Percentiles rank a stretch among this genome's conserved stretches.
Evolutionary conservation across 2,888 invertebrate species (phyloP).

Genomic region (Dasypolia templi): DNA sequence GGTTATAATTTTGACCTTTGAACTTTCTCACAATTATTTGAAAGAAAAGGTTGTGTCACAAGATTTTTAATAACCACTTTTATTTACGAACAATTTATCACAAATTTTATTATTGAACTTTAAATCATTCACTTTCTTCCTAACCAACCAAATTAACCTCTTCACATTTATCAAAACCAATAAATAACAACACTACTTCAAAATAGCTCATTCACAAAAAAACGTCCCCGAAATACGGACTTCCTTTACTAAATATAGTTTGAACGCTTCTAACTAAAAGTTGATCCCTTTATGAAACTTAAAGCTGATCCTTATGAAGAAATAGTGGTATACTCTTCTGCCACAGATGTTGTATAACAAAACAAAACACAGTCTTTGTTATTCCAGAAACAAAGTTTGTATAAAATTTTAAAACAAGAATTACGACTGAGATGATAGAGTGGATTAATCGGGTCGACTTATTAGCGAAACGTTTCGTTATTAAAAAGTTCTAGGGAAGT

Average conservation of each 20-base stretch:
- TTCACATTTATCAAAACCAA: constrained; percentile 28
- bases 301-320: constrained; percentile 54
- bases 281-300: constrained; percentile 38
- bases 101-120: neutral
- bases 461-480: constrained; percentile 39
- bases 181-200: constrained; percentile 53
- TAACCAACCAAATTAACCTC: constrained; percentile 48
- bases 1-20: constrained; percentile 33
- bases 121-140: constrained; percentile 9
- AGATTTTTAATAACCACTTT: neutral
- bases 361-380: constrained; percentile 56
- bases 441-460: constrained; percentile 47
- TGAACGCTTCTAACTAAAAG: constrained; percentile 43
- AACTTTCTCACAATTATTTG: constrained; percentile 36
- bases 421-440: constrained; percentile 45
- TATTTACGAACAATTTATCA: neutral
- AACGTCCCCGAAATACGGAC: constrained; percentile 40
- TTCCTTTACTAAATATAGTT: constrained; percentile 59
- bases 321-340: constrained; percentile 34
- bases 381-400: constrained; percentile 39
- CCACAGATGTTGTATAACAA: constrained; percentile 63
- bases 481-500: constrained; percentile 35
- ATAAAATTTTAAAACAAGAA: constrained; percentile 38
- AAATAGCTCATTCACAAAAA: constrained; percentile 54
- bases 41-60: constrained; percentile 17